phyloP scores from a whole-genome alignment of 2,797 vertebrate genomes.

The Staurois parvus region DNA sequence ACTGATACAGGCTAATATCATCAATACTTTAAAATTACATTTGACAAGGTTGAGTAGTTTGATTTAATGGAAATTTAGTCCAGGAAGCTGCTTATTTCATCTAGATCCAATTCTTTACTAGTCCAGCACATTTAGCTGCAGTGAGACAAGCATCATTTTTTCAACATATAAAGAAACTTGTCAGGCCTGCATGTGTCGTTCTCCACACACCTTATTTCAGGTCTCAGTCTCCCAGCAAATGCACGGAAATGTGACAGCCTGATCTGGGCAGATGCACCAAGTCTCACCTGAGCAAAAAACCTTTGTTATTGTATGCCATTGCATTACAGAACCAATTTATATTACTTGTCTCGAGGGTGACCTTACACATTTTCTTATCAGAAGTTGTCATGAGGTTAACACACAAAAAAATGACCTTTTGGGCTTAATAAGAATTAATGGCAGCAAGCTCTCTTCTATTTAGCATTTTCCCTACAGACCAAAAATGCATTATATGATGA shows the following conservation, averaged over 20 bases:
- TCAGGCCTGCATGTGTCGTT: conserved; percentile 30
- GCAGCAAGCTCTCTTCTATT: conserved; percentile 26
- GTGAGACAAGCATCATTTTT: conserved; percentile 54
- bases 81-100: conserved; percentile 23
- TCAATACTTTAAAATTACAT: conserved; percentile 41
- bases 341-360: conserved; percentile 58
- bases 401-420: conserved; percentile 53
- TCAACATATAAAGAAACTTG: conserved; percentile 53
- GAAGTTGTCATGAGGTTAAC: conserved; percentile 57
- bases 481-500: background rate
- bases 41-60: conserved; percentile 52
- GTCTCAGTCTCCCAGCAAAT: conserved; percentile 30
- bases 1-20: conserved; percentile 15
- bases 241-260: conserved; percentile 41
- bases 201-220: conserved; percentile 31
- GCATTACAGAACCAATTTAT: conserved; percentile 59
- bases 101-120: conserved; percentile 41
- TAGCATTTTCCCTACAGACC: conserved; percentile 40
- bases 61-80: conserved; percentile 50
- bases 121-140: conserved; percentile 35
- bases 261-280: conserved; percentile 35
- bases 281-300: conserved; percentile 53
- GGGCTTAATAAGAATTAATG: conserved; percentile 49
- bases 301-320: conserved; percentile 55
- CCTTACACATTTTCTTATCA: conserved; percentile 57